Conservation (phyloP, 2,888 invertebrate species). For the Xylophagus ater region DNA sequence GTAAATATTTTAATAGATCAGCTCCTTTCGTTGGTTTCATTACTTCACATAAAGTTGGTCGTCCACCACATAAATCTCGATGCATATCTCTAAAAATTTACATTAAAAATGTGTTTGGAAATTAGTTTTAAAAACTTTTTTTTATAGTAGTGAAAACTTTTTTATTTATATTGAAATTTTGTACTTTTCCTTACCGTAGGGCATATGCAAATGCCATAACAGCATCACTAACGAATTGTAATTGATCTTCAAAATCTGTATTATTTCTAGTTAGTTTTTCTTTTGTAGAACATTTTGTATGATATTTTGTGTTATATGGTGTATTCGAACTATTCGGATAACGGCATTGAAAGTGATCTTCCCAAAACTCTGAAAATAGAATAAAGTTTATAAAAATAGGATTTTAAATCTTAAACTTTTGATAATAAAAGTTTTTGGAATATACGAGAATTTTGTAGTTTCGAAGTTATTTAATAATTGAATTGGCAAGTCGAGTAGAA, state of each 20-base stretch:
- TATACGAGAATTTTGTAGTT: no score
- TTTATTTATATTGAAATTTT: neutral
- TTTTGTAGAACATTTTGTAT: slow-evolving; percentile 58
- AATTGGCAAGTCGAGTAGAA: no score
- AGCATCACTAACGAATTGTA: slow-evolving; percentile 94
- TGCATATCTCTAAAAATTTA: slow-evolving; percentile 67
- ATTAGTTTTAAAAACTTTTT: neutral
- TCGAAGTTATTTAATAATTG: no score
- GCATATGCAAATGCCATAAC: slow-evolving; percentile 92
- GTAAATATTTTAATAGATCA: slow-evolving; percentile 68
- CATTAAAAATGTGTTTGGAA: neutral
- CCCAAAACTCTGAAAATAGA: slow-evolving; percentile 74
- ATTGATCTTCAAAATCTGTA: slow-evolving; percentile 81
- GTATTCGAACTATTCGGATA: slow-evolving; percentile 71
- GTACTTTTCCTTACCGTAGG: slow-evolving; percentile 46
- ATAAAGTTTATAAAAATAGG: no score
- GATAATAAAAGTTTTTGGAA: no score
- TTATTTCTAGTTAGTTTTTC: slow-evolving; percentile 64
- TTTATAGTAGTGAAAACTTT: neutral
- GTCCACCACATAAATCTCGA: slow-evolving; percentile 60
- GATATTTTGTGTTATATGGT: slow-evolving; percentile 69
- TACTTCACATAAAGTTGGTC: slow-evolving; percentile 67
- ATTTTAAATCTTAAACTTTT: no score
- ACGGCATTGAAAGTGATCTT: slow-evolving; percentile 82
- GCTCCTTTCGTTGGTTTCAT: slow-evolving; percentile 88